Conservation (phyloP, 1,140 invertebrate species). For the Drosophila bocki region DNA sequence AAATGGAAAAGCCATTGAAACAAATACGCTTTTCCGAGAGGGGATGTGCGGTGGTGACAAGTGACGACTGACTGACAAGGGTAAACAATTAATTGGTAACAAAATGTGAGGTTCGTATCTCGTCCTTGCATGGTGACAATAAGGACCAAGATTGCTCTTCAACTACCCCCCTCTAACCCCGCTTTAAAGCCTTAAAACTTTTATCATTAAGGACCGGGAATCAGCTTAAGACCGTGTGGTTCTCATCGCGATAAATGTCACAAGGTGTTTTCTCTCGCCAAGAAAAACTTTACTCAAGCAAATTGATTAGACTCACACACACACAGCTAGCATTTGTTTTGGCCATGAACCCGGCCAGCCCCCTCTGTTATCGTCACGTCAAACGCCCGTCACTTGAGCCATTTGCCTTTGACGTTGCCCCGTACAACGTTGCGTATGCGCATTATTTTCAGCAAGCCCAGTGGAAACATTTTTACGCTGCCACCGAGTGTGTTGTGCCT, state of each 20-base stretch:
- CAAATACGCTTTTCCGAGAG: constrained; percentile 25
- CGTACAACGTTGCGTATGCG: constrained; percentile 70
- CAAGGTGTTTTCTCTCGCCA: constrained; percentile 57
- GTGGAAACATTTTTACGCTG: constrained; percentile 53
- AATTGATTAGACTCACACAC: constrained; percentile 65
- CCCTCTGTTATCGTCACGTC: neutral
- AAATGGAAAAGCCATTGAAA: constrained; percentile 35
- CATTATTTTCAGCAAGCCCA: constrained; percentile 69
- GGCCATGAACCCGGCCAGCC: constrained; percentile 27
- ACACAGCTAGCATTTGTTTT: constrained; percentile 33
- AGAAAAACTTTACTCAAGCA: constrained; percentile 36
- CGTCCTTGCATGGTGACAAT: constrained; percentile 17
- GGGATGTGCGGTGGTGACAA: constrained; percentile 26
- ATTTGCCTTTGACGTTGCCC: constrained; percentile 56
- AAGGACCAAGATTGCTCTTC: constrained; percentile 20
- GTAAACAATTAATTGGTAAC: constrained; percentile 81
- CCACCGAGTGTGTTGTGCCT: constrained; percentile 9
- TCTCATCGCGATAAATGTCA: constrained; percentile 65
- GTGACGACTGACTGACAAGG: constrained; percentile 73
- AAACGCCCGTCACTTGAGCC: constrained; percentile 60
- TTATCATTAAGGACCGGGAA: constrained; percentile 77
- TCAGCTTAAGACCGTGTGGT: constrained; percentile 70
- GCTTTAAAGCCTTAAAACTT: constrained; percentile 58
- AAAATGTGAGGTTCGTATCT: constrained; percentile 29
- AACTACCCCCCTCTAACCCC: neutral